Conservation (phyloP, 2,113 vertebrate species). For the Montifringilla adamsi region DNA sequence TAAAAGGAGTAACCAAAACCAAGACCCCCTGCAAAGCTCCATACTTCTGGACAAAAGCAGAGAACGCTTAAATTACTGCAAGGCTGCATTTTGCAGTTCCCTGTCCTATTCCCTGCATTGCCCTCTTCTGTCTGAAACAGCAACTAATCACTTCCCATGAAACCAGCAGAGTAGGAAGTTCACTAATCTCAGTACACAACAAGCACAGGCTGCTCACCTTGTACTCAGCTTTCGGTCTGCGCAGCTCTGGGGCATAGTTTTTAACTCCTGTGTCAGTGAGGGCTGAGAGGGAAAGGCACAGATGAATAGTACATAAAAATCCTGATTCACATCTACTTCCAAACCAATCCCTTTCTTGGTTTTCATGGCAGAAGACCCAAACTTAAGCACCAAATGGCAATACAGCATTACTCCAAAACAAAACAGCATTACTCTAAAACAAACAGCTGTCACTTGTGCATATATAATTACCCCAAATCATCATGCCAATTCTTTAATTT, state of each 20-base stretch:
- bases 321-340: not conserved
- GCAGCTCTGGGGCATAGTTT: conserved; percentile 85
- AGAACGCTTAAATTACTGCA: not conserved
- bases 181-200: not conserved
- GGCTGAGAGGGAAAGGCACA: conserved; percentile 66
- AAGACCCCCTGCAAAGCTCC: not conserved
- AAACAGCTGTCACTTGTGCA: not conserved
- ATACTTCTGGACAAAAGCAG: not conserved
- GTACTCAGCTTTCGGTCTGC: conserved; percentile 87
- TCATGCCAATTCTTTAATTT: not conserved
- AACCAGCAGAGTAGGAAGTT: not conserved
- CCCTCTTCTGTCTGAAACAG: not conserved
- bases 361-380: not conserved
- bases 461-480: not conserved
- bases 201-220: conserved; percentile 76
- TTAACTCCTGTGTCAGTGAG: conserved; percentile 76
- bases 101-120: not conserved
- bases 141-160: not conserved
- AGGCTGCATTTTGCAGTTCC: not conserved
- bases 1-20: not conserved
- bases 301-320: not conserved
- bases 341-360: not conserved
- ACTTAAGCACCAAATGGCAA: not conserved
- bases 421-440: not conserved
- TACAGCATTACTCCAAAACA: not conserved